Percentiles rank a stretch among this genome's conserved stretches.
Evolutionary conservation across 2,797 vertebrate species (phyloP).

Genomic region (Dromococcyx pavoninus): DNA sequence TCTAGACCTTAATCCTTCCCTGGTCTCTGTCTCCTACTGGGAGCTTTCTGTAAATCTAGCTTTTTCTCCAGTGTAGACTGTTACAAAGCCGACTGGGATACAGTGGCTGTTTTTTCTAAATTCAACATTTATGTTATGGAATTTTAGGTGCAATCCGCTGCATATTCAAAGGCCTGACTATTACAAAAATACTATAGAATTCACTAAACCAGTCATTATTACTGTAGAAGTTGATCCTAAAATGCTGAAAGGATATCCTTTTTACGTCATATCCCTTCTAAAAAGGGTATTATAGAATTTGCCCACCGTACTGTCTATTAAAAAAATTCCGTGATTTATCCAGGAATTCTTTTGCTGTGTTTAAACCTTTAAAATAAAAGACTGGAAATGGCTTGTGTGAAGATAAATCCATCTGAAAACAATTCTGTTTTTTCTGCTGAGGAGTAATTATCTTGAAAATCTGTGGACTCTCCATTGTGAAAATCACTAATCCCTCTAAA

Average conservation of each 20-base stretch:
- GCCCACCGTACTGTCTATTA: background rate
- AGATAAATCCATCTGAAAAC: conserved; percentile 42
- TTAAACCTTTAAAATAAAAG: conserved; percentile 41
- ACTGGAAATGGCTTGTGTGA: conserved; percentile 12
- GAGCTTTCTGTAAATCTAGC: background rate
- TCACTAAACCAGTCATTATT: background rate
- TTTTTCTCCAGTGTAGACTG: background rate
- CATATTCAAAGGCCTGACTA: background rate
- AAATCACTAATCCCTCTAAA: conserved; percentile 62
- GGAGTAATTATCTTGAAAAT: conserved; percentile 63
- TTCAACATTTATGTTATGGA: background rate
- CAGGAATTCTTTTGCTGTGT: background rate
- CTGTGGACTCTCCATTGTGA: conserved; percentile 41
- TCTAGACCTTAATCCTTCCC: background rate
- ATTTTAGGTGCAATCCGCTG: background rate
- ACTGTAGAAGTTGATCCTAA: background rate
- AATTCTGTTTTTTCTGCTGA: conserved; percentile 17
- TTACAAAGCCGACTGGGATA: background rate
- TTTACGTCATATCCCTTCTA: background rate
- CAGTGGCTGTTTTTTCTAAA: background rate
- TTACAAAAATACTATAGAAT: background rate
- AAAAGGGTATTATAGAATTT: conserved; percentile 21
- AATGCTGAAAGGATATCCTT: background rate
- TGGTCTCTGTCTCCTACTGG: background rate
- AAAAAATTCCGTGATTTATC: conserved; percentile 1